Percentiles rank a stretch among this genome's conserved stretches.
phyloP scores from a whole-genome alignment of 2,113 vertebrate genomes.

The Bubo bubo region DNA sequence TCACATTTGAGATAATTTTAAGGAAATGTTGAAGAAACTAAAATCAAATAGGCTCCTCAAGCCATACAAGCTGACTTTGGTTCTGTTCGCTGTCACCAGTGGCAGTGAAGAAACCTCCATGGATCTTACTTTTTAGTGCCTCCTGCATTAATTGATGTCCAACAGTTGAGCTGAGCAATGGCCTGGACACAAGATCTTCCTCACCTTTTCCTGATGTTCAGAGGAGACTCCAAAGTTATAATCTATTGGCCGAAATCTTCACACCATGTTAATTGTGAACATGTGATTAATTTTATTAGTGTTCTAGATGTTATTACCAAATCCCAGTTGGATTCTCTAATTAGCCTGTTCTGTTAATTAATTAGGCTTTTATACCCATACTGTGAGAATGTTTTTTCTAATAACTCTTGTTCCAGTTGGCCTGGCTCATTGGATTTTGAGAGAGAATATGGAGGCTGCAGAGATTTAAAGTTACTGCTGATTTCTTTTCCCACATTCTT shows the following conservation, averaged over 20 bases:
- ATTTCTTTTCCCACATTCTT: neutral
- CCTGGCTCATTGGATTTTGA: neutral
- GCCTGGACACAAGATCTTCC: rapidly evolving
- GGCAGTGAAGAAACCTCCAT: neutral
- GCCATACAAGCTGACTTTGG: neutral
- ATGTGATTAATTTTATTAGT: neutral
- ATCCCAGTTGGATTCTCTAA: neutral
- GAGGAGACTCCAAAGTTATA: neutral
- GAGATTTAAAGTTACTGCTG: neutral
- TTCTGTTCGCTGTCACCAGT: rapidly evolving
- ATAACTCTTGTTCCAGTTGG: neutral
- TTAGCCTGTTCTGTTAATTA: constrained; percentile 6
- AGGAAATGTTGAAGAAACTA: neutral
- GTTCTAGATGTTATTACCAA: neutral
- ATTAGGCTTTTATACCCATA: neutral
- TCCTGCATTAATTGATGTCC: neutral
- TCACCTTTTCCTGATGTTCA: neutral
- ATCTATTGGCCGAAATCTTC: neutral
- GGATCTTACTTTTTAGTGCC: neutral
- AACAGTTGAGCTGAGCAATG: neutral
- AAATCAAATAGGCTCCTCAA: neutral
- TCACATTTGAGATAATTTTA: neutral
- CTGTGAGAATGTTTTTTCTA: neutral
- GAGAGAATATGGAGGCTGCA: neutral
- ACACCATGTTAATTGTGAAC: neutral